Evolutionary conservation across 2,113 vertebrate species (phyloP), one percentile per base, ranked within the genome.

Genomic region (Mus pahari): DNA sequence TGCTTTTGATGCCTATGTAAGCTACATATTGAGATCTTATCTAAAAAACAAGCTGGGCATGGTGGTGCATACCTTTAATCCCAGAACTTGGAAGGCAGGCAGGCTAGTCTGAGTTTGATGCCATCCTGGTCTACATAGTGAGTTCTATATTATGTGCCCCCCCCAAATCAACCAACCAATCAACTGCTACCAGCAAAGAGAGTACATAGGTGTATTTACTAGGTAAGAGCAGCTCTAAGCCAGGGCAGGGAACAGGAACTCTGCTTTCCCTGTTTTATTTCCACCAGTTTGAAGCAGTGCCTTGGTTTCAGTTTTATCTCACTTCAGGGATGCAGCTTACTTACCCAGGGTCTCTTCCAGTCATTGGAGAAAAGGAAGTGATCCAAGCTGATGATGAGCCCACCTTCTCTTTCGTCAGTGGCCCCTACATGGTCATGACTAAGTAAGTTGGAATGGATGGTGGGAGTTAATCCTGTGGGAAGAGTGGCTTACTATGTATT

Each of bases 371-470:
- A 1, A 98, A 97, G 71, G 98, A 99, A 5, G 92, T 99, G 90
- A 79, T 97, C 10, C 99, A 98, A 96, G 98, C 98, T 70, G 98
- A 99, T 1, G 98, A 99, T 70, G 99, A 99, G 45, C 97, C 99
- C 7, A 95, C 98, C 0, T 98, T 98, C 94, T 98, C 98, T 1
- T 99, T 99, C 97, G 96, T 74, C 14, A 98, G 98, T 90, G 99
- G 99, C 70, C 98, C 99, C 3, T 98, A 98, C 96, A 99, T 98
- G 97, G 70, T 81, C 78, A 99, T 99, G 99, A 99, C 98, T 97
- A 99, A 99, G 99, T 99, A 98, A 98, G 99, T 11, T 3, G 74
- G 66, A 58, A 39, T 77, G 58, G 60, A 60, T 31, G 0, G 7
- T n/a, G 71, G 74, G 81, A 71, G 81, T 26, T 42, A 78, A 22